Evolutionary conservation across 2,797 vertebrate species (phyloP).

Genomic region (Myotis myotis): DNA sequence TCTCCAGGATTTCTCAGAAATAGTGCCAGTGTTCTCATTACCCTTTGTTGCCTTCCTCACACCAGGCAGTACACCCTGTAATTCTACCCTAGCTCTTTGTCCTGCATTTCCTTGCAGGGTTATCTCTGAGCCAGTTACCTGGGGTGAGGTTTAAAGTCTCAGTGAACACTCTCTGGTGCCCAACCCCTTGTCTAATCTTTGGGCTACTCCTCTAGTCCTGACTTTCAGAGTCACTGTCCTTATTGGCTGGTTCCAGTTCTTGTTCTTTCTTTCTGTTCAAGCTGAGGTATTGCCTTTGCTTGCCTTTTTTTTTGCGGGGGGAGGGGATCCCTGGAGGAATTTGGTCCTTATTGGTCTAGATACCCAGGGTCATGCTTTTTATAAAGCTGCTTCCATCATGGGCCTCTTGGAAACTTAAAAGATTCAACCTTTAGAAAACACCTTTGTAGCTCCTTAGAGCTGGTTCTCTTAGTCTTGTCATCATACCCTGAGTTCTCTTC

Average conservation of each 20-base stretch:
- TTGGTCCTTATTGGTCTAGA: not conserved
- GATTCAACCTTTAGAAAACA: constrained; percentile 13
- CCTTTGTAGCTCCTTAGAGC: not conserved
- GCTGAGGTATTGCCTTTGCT: not conserved
- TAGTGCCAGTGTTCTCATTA: not conserved
- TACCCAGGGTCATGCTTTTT: not conserved
- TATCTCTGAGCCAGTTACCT: not conserved
- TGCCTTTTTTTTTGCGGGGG: not conserved
- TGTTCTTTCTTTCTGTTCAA: constrained; percentile 7
- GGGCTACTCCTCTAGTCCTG: not conserved
- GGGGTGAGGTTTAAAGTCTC: not conserved
- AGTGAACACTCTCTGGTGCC: not conserved
- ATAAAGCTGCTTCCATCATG: not conserved
- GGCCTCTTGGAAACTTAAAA: not conserved
- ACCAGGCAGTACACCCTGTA: not conserved
- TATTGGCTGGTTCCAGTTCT: not conserved
- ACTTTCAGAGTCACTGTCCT: not conserved
- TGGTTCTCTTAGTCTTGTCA: not conserved
- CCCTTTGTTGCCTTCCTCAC: not conserved
- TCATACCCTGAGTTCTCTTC: not conserved
- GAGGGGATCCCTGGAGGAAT: not conserved
- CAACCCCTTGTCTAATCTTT: not conserved
- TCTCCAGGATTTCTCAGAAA: constrained; percentile 25
- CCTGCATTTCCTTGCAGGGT: not conserved
- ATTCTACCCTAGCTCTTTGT: not conserved